Percentiles rank a stretch among this genome's conserved stretches.
Conservation (phyloP, 2,113 vertebrate species). For the Chaetodon auriga region DNA sequence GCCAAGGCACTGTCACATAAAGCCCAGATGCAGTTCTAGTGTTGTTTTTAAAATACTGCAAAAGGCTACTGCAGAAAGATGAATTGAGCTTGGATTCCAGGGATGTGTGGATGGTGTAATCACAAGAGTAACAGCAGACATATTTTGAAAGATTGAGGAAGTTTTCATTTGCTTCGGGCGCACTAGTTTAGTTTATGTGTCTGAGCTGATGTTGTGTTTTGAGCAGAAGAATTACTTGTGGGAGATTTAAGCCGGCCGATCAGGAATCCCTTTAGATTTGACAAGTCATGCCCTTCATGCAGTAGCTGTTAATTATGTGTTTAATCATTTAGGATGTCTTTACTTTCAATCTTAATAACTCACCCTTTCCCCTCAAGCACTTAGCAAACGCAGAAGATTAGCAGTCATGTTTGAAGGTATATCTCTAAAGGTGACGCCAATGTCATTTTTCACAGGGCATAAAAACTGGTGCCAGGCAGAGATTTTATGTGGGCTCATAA, state of each 20-base stretch:
- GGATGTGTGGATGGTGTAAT: conserved; percentile 35
- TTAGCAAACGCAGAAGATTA: conserved; percentile 67
- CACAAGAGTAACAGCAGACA: conserved; percentile 18
- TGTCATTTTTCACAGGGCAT: conserved; percentile 66
- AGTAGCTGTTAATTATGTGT: conserved; percentile 72
- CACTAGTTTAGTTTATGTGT: conserved; percentile 28
- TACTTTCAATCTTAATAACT: conserved; percentile 92
- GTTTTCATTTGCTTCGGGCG: conserved; percentile 28
- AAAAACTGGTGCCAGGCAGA: conserved; percentile 35
- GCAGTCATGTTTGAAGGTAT: conserved; percentile 63
- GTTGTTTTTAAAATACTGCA: conserved; percentile 39
- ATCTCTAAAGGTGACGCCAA: conserved; percentile 72
- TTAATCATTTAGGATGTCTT: conserved; percentile 89
- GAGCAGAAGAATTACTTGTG: conserved; percentile 38
- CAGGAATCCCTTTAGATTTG: conserved; percentile 66
- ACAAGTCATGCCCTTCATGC: conserved; percentile 75
- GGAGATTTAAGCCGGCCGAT: conserved; percentile 54
- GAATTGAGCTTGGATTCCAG: conserved; percentile 18
- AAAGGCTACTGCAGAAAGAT: conserved; percentile 36
- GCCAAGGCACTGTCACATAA: conserved; percentile 11
- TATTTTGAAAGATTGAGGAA: conserved; percentile 29
- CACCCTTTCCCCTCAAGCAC: conserved; percentile 79
- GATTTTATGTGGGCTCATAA: conserved; percentile 47
- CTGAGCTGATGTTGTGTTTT: conserved; percentile 57
- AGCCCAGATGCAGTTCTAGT: conserved; percentile 42